These are phyloP conservation scores for Lepidurus packardi DNA, from an alignment of 1,140 invertebrate species.

Conservation along the genomic window DNA sequence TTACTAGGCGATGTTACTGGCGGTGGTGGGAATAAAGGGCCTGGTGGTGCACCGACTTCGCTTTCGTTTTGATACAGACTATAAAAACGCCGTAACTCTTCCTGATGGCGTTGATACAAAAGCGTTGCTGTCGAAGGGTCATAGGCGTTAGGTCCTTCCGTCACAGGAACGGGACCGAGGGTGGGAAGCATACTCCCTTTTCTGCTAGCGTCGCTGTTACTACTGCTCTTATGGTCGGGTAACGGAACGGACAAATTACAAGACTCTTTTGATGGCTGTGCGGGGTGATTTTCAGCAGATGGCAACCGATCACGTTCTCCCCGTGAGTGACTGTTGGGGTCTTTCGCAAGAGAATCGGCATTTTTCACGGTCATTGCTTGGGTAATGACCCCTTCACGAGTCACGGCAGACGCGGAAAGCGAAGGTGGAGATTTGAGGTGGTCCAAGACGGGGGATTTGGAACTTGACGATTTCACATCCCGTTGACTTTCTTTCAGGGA, in stretches of 20 bases:
- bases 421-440: neutral
- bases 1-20: neutral
- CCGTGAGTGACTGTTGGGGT: neutral
- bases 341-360: neutral
- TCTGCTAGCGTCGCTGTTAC: slow-evolving; percentile 4
- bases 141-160: neutral
- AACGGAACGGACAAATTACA: neutral
- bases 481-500: neutral
- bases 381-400: slow-evolving; percentile 25
- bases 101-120: slow-evolving; percentile 30
- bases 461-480: neutral
- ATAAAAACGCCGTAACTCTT: slow-evolving; percentile 31
- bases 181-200: neutral
- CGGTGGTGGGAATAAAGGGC: neutral
- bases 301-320: neutral
- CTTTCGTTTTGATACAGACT: slow-evolving; percentile 27
- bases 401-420: neutral
- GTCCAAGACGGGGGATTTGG: neutral
- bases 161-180: neutral
- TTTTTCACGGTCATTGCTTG: slow-evolving; percentile 5
- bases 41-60: neutral
- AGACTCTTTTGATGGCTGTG: neutral
- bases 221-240: neutral
- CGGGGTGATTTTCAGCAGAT: neutral
- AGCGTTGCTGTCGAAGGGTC: neutral